Conservation (phyloP, 1,140 invertebrate genomes). For the Atopsyche davidsoni region DNA sequence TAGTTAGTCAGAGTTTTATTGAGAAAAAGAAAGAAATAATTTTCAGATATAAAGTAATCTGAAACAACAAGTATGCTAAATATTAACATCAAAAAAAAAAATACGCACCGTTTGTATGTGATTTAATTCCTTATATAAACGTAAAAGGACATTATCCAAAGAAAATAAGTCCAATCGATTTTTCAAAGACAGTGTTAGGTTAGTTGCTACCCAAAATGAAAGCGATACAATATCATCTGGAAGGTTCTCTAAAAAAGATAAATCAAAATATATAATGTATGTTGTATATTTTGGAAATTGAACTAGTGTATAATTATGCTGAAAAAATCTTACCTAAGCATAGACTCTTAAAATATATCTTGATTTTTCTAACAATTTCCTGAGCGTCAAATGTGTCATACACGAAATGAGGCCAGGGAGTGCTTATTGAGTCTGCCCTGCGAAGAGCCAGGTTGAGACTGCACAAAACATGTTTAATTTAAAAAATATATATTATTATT, state of each 20-base stretch:
- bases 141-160: conserved; percentile 59
- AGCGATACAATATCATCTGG: conserved; percentile 62
- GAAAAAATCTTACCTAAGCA: conserved; percentile 13
- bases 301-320: not conserved
- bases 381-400: conserved; percentile 63
- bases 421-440: conserved; percentile 44
- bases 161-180: conserved; percentile 55
- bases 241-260: conserved; percentile 36
- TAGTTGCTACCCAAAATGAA: conserved; percentile 74
- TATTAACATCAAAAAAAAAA: not conserved
- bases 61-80: not conserved
- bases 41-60: not conserved
- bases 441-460: conserved; percentile 33
- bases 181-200: conserved; percentile 59
- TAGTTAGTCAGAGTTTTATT: too few species aligned
- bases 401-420: conserved; percentile 58
- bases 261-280: not conserved
- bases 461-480: conserved; percentile 9
- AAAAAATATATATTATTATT: not conserved
- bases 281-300: not conserved
- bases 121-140: conserved; percentile 58
- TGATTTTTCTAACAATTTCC: conserved; percentile 38
- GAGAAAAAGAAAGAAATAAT: not conserved
- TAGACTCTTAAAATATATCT: conserved; percentile 31
- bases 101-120: conserved; percentile 38